These are phyloP conservation scores for Cotesia vestalis DNA, from an alignment of 1,140 invertebrate genomes.

Conservation along the genomic window DNA sequence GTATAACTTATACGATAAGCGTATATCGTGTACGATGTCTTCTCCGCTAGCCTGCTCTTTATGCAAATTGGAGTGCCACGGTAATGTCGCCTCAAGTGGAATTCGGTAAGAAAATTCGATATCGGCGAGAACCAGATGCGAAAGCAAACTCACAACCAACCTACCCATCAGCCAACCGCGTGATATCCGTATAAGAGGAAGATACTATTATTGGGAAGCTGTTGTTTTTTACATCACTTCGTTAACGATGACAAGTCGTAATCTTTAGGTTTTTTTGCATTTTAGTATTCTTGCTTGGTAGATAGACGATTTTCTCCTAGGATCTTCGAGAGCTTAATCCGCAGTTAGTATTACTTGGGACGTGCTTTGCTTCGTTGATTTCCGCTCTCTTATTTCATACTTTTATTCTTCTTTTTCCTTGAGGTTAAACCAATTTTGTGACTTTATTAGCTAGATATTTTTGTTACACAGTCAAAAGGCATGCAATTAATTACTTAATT, in stretches of 20 bases:
- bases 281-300: neutral
- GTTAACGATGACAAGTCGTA: slow-evolving; percentile 26
- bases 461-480: neutral
- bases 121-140: slow-evolving; percentile 23
- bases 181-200: too few relatives aligned
- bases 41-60: slow-evolving; percentile 46
- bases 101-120: slow-evolving; percentile 46
- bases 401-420: slow-evolving; percentile 1
- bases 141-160: slow-evolving; percentile 1
- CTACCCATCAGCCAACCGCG: too few relatives aligned
- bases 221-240: slow-evolving; percentile 21
- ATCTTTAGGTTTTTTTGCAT: slow-evolving; percentile 13
- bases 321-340: slow-evolving; percentile 30
- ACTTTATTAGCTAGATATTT: too few relatives aligned
- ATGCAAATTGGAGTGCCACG: slow-evolving; percentile 52
- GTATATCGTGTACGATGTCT: slow-evolving; percentile 17
- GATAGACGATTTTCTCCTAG: slow-evolving; percentile 18
- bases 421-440: neutral
- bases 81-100: slow-evolving; percentile 42
- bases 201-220: too few relatives aligned
- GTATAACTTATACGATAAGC: slow-evolving; percentile 34
- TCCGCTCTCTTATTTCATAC: neutral
- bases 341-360: slow-evolving; percentile 29
- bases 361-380: slow-evolving; percentile 24
- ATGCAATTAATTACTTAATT: neutral